Conservation (phyloP, 2,888 invertebrate genomes). For the Tiphia femorata region DNA sequence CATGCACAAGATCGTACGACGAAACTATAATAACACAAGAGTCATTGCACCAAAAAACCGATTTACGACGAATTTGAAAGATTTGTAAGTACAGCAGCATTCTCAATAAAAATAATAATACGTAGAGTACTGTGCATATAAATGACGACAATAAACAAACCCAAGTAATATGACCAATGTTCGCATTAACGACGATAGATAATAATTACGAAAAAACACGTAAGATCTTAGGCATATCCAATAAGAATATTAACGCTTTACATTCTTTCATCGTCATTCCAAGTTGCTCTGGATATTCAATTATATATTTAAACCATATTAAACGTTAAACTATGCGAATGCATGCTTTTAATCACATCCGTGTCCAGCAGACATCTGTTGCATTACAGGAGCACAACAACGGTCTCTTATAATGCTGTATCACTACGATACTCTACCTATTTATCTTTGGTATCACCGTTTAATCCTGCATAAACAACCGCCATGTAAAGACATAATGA, state of each 20-base stretch:
- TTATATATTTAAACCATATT: slow-evolving; percentile 32
- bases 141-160: slow-evolving; percentile 41
- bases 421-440: slow-evolving; percentile 28
- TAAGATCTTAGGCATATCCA: slow-evolving; percentile 28
- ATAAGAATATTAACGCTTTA: slow-evolving; percentile 27
- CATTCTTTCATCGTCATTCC: slow-evolving; percentile 52
- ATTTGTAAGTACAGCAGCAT: slow-evolving; percentile 40
- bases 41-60: not conserved
- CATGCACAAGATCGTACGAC: not conserved
- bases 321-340: slow-evolving; percentile 48
- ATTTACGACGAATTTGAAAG: slow-evolving; percentile 20
- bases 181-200: slow-evolving; percentile 27
- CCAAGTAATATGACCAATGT: slow-evolving; percentile 40
- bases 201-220: slow-evolving; percentile 33
- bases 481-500: slow-evolving; percentile 4
- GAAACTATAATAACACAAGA: slow-evolving; percentile 1
- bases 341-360: slow-evolving; percentile 50
- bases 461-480: slow-evolving; percentile 13
- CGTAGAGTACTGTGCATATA: slow-evolving; percentile 22
- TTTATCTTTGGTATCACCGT: slow-evolving; percentile 16
- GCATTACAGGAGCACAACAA: slow-evolving; percentile 52
- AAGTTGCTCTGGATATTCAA: slow-evolving; percentile 40
- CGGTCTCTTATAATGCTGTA: slow-evolving; percentile 32
- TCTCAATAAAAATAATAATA: slow-evolving; percentile 37
- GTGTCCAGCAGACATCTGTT: slow-evolving; percentile 42